These are phyloP conservation scores for Cantharis nigra DNA, from an alignment of 2,888 invertebrate genomes.

Conservation along the genomic window DNA sequence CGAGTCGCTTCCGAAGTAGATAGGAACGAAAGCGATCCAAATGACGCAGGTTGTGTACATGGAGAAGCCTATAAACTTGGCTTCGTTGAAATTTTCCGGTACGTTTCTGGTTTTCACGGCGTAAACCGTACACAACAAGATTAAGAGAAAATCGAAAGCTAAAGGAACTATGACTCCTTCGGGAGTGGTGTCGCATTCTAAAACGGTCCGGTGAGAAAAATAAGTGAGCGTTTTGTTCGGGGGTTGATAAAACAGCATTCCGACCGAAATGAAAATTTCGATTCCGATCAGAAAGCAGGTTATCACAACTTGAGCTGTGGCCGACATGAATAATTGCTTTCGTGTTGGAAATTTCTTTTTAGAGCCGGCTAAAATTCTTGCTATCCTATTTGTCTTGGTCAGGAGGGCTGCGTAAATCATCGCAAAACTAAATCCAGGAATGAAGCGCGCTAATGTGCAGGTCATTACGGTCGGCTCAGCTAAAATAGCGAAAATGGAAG, in stretches of 20 bases:
- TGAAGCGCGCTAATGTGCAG: conserved; percentile 62
- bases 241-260: conserved; percentile 65
- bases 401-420: conserved; percentile 76
- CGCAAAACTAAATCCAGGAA: conserved; percentile 66
- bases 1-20: conserved; percentile 72
- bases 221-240: conserved; percentile 62
- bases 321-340: conserved; percentile 69
- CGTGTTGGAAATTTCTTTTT: conserved; percentile 73
- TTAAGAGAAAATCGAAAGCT: conserved; percentile 72
- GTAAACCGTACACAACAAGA: conserved; percentile 75
- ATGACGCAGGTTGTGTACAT: conserved; percentile 81
- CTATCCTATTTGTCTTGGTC: conserved; percentile 79
- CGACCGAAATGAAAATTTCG: conserved; percentile 67
- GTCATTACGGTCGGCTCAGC: conserved; percentile 62
- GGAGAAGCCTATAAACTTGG: conserved; percentile 75
- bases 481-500: conserved; percentile 68
- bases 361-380: conserved; percentile 72
- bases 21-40: conserved; percentile 79
- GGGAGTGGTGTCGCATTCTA: conserved; percentile 67
- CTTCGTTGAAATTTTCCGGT: conserved; percentile 83
- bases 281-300: conserved; percentile 67
- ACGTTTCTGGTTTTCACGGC: conserved; percentile 79
- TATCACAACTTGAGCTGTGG: conserved; percentile 64
- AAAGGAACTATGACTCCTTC: conserved; percentile 67
- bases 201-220: conserved; percentile 59